Base-by-base conservation (phyloP, 2,797 vertebrate species). In the Nothura maculosa region DNA sequence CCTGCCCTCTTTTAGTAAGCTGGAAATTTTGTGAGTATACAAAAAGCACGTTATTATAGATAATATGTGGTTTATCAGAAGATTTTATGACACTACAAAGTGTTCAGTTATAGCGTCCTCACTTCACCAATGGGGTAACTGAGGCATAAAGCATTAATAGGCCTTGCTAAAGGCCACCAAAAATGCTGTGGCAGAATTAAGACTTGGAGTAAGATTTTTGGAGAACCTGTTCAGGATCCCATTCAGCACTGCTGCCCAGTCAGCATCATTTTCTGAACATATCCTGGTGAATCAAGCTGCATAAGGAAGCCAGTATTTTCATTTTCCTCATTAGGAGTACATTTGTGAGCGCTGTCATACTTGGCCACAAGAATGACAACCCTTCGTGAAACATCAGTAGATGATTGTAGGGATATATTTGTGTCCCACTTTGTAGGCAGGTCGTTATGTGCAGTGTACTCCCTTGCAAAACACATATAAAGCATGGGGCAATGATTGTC, bases 391-490 rank as follows among this genome's bases (percentile, higher is more conserved):
- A 19, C 2, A 6, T 18, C 32, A 1, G 61, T 80, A 69, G 17
- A 13, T 57, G 30, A 43, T 48, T 2, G 4, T 21, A 38, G 22
- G 47, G 16, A 2, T 6, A 21, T 10, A 34, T 47, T 57, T 62
- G 34, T 10, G 36, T 36, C 4, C 75, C 8, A 0, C 1, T 1
- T 18, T 18, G 19, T 42, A 30, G 48, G 24, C 27, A 12, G n/a
- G 50, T 3, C 10, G 22, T 43, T 58, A 7, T 1, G 1, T 27
- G 5, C 13, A 58, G 30, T 9, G 1, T 70, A 11, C n/a, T 57
- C 27, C 11, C 9, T 14, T 9, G 0, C 0, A 28, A 45, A 7
- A 38, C 0, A 1, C 21, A 32, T 0, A 3, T 4, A 1, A 34
- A 52, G 6, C 20, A 7, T 16, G 19, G 30, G 2, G 2, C 11